Evolutionary conservation across 2,888 invertebrate species (phyloP).

Genomic region (Erpobdella octoculata): DNA sequence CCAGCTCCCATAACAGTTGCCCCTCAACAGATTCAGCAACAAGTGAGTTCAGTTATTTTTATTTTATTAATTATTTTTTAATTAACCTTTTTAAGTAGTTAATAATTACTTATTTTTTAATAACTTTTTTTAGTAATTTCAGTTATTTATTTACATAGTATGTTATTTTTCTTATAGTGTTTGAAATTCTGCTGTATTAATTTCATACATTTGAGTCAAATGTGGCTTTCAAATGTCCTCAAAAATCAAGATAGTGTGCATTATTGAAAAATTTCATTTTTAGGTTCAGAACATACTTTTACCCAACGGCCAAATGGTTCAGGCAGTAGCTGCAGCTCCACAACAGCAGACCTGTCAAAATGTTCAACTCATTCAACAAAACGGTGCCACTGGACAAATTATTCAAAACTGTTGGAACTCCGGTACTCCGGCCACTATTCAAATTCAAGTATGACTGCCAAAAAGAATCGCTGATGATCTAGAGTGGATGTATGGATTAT

Average conservation of each 20-base stretch:
- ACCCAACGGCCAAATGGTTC: slow-evolving; percentile 37
- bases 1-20: neutral
- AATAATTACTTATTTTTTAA: no score
- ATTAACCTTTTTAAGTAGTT: no score
- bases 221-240: no score
- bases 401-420: slow-evolving; percentile 31
- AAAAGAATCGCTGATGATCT: no score
- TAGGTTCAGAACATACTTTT: slow-evolving; percentile 35
- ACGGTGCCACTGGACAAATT: slow-evolving; percentile 32
- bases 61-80: no score
- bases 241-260: no score
- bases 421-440: slow-evolving; percentile 1
- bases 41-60: neutral
- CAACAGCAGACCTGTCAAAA: slow-evolving; percentile 9
- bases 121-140: no score
- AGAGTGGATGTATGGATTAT: neutral
- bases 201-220: no score
- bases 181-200: no score
- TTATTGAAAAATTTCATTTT: neutral
- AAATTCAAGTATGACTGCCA: slow-evolving; percentile 1
- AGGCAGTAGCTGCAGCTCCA: slow-evolving; percentile 31
- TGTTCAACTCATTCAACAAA: slow-evolving; percentile 25
- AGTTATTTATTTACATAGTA: no score
- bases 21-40: slow-evolving; percentile 18
- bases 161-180: no score